phyloP scores from a whole-genome alignment of 2,113 vertebrate genomes.

The Passerina amoena region DNA sequence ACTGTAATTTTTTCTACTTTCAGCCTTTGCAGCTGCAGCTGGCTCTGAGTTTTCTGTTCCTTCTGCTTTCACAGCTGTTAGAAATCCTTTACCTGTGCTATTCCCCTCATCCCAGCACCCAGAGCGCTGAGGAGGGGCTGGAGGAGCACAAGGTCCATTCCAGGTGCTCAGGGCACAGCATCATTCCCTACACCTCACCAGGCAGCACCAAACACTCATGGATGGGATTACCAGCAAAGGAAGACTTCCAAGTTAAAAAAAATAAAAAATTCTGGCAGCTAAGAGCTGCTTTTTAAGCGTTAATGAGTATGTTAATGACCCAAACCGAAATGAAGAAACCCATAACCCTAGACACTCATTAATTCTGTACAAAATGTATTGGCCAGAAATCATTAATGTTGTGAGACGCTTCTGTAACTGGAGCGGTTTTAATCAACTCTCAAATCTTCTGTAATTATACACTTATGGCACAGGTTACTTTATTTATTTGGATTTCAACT shows the following conservation, averaged over 20 bases:
- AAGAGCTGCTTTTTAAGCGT: conserved; percentile 6
- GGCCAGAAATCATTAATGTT: conserved; percentile 43
- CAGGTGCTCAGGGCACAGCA: not conserved
- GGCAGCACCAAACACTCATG: not conserved
- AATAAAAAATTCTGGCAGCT: not conserved
- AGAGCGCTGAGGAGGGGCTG: not conserved
- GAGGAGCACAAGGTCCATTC: not conserved
- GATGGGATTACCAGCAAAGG: not conserved
- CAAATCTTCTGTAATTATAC: conserved; percentile 28
- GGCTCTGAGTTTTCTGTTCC: not conserved
- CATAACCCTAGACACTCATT: conserved; percentile 40
- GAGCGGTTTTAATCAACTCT: conserved; percentile 11
- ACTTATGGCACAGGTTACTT: not conserved
- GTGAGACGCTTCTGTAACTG: not conserved
- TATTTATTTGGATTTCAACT: conserved; percentile 41
- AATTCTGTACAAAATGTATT: conserved; percentile 49
- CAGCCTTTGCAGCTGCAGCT: not conserved
- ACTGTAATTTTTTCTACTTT: not conserved
- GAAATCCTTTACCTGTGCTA: not conserved
- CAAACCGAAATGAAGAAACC: conserved; percentile 40
- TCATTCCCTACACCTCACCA: not conserved
- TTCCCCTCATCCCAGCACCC: not conserved
- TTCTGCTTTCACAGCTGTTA: not conserved
- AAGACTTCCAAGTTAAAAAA: not conserved
- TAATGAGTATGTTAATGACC: conserved; percentile 56